Conservation (phyloP, 2,113 vertebrate genomes). For the Choloepus hoffmanni region DNA sequence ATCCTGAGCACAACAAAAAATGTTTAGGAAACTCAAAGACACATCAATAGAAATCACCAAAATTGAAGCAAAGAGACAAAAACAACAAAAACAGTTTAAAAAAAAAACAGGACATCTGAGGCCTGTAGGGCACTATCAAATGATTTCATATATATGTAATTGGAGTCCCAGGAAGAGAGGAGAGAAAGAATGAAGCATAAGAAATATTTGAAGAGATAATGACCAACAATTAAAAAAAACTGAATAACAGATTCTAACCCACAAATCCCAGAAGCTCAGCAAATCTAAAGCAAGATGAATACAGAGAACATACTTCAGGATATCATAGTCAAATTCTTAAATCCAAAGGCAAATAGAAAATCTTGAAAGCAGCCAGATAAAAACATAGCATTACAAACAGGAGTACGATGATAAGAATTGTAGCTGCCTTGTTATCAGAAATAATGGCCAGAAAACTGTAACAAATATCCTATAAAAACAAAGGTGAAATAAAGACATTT, state of each 20-base stretch:
- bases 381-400: background rate
- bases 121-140: background rate
- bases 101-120: background rate
- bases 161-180: background rate
- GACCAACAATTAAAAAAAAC: background rate
- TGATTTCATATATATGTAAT: background rate
- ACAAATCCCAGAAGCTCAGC: background rate
- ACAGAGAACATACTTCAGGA: background rate
- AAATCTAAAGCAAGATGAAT: constrained; percentile 9
- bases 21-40: background rate
- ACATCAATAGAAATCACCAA: constrained; percentile 5
- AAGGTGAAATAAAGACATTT: background rate
- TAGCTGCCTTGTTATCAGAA: background rate
- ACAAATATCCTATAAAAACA: background rate
- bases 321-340: background rate
- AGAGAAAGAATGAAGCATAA: background rate
- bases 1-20: background rate
- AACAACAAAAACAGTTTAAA: background rate
- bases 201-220: constrained; percentile 21
- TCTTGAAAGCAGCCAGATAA: background rate
- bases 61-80: background rate
- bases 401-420: background rate
- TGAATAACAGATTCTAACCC: background rate
- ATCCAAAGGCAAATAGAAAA: background rate
- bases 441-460: background rate